A percentile compares a stretch with the other conserved stretches of the same genome.
Conservation (phyloP, 2,888 invertebrate genomes). For the Rhimphoctona megacephalus region DNA sequence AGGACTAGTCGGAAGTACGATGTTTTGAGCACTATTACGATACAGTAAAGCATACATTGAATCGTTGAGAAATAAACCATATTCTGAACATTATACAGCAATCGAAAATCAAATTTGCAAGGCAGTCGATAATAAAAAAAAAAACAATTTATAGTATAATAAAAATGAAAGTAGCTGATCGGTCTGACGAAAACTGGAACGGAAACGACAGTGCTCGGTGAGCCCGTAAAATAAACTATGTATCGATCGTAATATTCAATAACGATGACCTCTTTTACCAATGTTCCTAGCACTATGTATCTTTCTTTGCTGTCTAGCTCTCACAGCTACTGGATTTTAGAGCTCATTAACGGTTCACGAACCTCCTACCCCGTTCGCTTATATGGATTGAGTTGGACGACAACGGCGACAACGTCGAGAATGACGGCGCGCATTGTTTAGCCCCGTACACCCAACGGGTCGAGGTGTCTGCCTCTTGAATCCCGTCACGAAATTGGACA, state of each 20-base stretch:
- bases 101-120: not conserved
- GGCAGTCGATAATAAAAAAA: not conserved
- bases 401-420: constrained; percentile 19
- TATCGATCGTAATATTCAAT: constrained; percentile 60
- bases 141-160: not conserved
- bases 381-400: constrained; percentile 31
- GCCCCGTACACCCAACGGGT: constrained; percentile 47
- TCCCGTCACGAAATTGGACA: constrained; percentile 42
- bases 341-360: constrained; percentile 66
- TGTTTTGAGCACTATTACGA: too few relatives aligned
- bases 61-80: not conserved
- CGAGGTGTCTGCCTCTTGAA: constrained; percentile 50
- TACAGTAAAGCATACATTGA: not conserved
- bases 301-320: constrained; percentile 39
- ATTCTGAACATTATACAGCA: not conserved
- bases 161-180: not conserved
- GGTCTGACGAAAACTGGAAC: constrained; percentile 39
- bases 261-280: constrained; percentile 57
- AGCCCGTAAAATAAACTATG: constrained; percentile 43
- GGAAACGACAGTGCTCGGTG: constrained; percentile 10
- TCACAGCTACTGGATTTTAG: constrained; percentile 57
- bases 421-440: constrained; percentile 55
- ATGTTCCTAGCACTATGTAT: constrained; percentile 8
- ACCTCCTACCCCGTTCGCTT: constrained; percentile 46
- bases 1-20: too few relatives aligned